Evolutionary conservation across 2,888 invertebrate genomes (phyloP).

Genomic region (Empis stercorea): DNA sequence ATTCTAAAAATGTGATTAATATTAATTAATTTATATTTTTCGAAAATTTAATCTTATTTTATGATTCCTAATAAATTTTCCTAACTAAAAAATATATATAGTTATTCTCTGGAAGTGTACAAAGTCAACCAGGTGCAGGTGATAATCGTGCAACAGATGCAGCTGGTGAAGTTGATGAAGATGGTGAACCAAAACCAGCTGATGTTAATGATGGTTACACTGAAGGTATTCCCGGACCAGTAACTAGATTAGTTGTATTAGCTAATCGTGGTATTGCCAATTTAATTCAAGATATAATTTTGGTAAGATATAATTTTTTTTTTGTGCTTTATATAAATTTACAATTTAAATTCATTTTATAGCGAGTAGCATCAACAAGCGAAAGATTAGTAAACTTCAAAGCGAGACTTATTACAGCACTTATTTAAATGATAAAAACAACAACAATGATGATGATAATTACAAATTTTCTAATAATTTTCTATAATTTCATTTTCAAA

Average conservation of each 20-base stretch:
- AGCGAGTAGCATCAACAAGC: conserved; percentile 77
- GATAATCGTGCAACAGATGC: conserved; percentile 36
- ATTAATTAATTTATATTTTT: no score
- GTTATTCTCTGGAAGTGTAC: conserved; percentile 68
- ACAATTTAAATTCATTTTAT: no score
- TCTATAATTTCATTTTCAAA: no score
- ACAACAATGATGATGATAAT: neutral
- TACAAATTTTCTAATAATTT: neutral
- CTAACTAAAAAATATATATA: conserved; percentile 32
- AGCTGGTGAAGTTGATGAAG: conserved; percentile 38
- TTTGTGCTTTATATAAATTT: no score
- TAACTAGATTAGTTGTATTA: conserved; percentile 74
- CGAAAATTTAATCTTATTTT: no score
- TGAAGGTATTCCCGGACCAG: conserved; percentile 77
- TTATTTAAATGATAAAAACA: conserved; percentile 47
- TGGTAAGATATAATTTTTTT: no score
- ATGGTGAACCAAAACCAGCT: conserved; percentile 42
- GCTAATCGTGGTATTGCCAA: conserved; percentile 79
- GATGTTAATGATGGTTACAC: conserved; percentile 48
- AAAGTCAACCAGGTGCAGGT: conserved; percentile 45
- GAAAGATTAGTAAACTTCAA: conserved; percentile 89
- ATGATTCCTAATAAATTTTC: no score
- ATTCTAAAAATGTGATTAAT: no score
- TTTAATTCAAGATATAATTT: conserved; percentile 75
- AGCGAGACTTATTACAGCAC: conserved; percentile 78